These are phyloP conservation scores for Furcula furcula DNA, from an alignment of 2,888 invertebrate genomes.

Conservation along the genomic window DNA sequence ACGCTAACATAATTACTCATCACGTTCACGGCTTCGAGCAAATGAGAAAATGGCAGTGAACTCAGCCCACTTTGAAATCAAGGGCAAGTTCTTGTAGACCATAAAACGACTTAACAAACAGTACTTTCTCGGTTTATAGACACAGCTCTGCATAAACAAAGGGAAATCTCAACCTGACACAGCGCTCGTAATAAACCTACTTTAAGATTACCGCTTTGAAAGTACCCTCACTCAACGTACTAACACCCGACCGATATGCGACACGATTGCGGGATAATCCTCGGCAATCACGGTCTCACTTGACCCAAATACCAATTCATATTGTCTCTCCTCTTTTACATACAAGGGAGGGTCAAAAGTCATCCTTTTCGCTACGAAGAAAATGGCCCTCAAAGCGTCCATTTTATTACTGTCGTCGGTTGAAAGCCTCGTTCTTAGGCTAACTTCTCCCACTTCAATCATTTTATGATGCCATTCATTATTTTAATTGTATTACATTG, in stretches of 20 bases:
- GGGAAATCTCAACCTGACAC: not conserved
- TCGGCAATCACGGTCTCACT: constrained; percentile 21
- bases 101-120: not conserved
- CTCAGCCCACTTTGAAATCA: not conserved
- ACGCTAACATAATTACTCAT: too few relatives aligned
- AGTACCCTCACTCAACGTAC: constrained; percentile 1
- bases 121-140: not conserved
- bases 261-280: constrained; percentile 23
- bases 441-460: constrained; percentile 8
- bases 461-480: constrained; percentile 9
- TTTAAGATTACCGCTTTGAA: not conserved
- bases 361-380: constrained; percentile 13
- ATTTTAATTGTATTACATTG: constrained; percentile 18
- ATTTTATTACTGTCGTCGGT: not conserved
- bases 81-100: not conserved
- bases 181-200: not conserved
- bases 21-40: too few relatives aligned
- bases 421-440: not conserved
- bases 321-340: constrained; percentile 13
- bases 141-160: not conserved
- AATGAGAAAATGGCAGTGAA: too few relatives aligned
- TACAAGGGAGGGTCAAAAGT: constrained; percentile 10
- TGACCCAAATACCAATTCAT: constrained; percentile 31
- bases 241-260: constrained; percentile 12
- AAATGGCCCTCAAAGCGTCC: not conserved